A percentile compares a stretch with the other conserved stretches of the same genome.
These are phyloP conservation scores for Oegoconia quadripuncta DNA, from an alignment of 2,888 invertebrate species.

Conservation along the genomic window DNA sequence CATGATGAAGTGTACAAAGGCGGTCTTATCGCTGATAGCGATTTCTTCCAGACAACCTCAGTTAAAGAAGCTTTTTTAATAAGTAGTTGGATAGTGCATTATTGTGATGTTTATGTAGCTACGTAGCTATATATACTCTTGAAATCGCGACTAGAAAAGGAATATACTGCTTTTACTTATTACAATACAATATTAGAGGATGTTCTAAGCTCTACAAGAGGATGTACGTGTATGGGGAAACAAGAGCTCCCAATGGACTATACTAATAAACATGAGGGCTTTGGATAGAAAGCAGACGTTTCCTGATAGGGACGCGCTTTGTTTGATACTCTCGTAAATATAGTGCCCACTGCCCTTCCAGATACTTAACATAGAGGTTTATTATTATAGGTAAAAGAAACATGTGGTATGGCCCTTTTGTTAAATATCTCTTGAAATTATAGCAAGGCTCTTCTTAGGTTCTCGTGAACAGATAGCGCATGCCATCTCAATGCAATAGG, in stretches of 20 bases:
- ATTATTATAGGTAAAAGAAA: no score
- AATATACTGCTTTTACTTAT: slow-evolving; percentile 25
- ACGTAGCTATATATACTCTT: slow-evolving; percentile 23
- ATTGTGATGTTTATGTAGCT: no score
- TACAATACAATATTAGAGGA: slow-evolving; percentile 40
- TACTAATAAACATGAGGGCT: slow-evolving; percentile 62
- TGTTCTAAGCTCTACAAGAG: slow-evolving; percentile 3
- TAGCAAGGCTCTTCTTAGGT: no score
- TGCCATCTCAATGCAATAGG: no score
- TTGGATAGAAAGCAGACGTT: slow-evolving; percentile 68
- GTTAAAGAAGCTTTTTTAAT: no score
- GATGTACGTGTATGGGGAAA: slow-evolving; percentile 32
- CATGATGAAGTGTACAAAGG: no score
- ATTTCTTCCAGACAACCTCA: no score
- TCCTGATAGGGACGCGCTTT: slow-evolving; percentile 49
- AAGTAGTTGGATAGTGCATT: no score
- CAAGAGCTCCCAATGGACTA: slow-evolving; percentile 51
- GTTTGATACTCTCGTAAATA: slow-evolving; percentile 63
- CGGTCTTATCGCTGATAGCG: no score
- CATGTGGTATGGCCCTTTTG: no score
- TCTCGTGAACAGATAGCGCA: no score
- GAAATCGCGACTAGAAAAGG: slow-evolving; percentile 13
- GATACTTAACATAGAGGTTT: slow-evolving; percentile 23
- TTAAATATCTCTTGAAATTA: no score
- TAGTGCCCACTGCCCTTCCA: slow-evolving; percentile 52